phyloP scores from a whole-genome alignment of 2,888 invertebrate genomes.

The Papilio elwesi region DNA sequence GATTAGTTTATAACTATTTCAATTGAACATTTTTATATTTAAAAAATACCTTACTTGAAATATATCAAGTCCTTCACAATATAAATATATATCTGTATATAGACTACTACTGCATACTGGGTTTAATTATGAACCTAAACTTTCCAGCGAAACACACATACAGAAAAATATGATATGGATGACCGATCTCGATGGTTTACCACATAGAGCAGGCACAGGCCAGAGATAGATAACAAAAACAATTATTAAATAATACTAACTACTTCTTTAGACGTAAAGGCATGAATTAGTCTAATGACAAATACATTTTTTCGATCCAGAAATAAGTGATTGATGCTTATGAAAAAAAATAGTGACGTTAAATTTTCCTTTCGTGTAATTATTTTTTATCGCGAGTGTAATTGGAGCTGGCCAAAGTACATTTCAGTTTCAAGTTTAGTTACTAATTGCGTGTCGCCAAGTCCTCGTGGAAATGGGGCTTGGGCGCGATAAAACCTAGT shows the following conservation, averaged over 20 bases:
- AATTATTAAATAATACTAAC: too few species aligned
- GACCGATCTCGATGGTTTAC: too few species aligned
- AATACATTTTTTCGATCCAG: too few species aligned
- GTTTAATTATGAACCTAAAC: too few species aligned
- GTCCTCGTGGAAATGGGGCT: constrained; percentile 55
- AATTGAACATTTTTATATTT: neutral
- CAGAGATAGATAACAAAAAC: too few species aligned
- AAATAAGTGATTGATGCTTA: too few species aligned
- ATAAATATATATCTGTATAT: neutral
- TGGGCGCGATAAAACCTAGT: constrained; percentile 58
- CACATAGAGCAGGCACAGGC: too few species aligned
- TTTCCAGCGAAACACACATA: too few species aligned
- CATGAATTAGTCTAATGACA: too few species aligned
- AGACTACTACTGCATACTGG: neutral
- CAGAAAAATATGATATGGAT: too few species aligned
- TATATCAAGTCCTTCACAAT: neutral
- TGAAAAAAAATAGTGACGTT: too few species aligned
- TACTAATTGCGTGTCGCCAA: constrained; percentile 58
- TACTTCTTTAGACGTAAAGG: too few species aligned
- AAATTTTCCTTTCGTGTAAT: neutral
- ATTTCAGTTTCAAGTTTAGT: constrained; percentile 39
- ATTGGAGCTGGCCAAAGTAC: constrained; percentile 7
- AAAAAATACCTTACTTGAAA: neutral
- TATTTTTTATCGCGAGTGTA: constrained; percentile 1
- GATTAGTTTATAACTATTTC: constrained; percentile 55